Conservation (phyloP, 1,140 invertebrate genomes). For the Drosophila carrolli region DNA sequence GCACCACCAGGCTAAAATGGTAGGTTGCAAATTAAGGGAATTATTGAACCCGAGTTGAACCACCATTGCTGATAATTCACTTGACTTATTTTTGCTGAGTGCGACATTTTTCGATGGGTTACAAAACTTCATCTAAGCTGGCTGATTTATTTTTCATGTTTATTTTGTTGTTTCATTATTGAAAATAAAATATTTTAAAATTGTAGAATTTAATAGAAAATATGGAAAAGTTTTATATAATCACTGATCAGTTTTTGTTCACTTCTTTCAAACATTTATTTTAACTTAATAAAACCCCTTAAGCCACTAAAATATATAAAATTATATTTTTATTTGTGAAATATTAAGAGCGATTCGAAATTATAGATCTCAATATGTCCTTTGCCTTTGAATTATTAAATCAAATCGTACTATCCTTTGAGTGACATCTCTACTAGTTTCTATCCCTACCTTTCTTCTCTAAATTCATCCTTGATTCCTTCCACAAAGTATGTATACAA, state of each 20-base stretch:
- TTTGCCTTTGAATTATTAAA: background rate
- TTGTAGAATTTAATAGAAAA: no score
- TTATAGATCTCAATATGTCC: no score
- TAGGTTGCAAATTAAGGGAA: conserved; percentile 24
- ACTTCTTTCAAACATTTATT: no score
- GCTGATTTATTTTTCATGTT: background rate
- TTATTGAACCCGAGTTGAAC: conserved; percentile 20
- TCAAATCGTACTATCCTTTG: background rate
- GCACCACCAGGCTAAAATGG: conserved; percentile 17
- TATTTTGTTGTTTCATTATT: background rate
- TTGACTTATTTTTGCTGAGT: background rate
- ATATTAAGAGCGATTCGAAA: no score
- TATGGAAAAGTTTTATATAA: no score
- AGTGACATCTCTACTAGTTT: conserved; percentile 1
- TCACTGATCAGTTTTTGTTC: no score
- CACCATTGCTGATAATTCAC: conserved; percentile 6
- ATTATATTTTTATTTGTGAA: no score
- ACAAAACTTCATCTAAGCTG: background rate
- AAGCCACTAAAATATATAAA: no score
- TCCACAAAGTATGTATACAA: conserved; percentile 6
- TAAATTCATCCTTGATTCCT: background rate
- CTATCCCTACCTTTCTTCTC: conserved; percentile 5
- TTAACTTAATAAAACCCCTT: no score
- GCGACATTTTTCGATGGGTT: background rate
- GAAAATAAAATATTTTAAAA: no score